These are phyloP conservation scores for Thermophis baileyi DNA, from an alignment of 2,113 vertebrate genomes.

Conservation along the genomic window DNA sequence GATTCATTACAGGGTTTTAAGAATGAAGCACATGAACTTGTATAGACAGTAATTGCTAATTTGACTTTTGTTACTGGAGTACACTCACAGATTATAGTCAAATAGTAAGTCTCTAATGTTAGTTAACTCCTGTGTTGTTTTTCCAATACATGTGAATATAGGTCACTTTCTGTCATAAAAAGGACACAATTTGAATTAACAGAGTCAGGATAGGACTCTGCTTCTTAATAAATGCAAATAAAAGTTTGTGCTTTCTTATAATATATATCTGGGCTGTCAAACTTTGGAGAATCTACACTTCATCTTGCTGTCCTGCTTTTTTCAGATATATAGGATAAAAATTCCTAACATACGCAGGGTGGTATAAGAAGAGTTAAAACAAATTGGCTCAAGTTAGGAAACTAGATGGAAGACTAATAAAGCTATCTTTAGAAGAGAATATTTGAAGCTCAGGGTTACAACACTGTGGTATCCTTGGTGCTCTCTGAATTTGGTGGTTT, in stretches of 20 bases:
- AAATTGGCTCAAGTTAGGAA: not conserved
- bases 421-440: not conserved
- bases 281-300: not conserved
- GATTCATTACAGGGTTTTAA: conserved; percentile 19
- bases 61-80: conserved; percentile 38
- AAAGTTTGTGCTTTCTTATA: not conserved
- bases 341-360: not conserved
- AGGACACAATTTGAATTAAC: not conserved
- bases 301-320: not conserved
- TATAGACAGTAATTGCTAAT: conserved; percentile 18
- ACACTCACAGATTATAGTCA: not conserved
- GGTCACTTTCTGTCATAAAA: not conserved
- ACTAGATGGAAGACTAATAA: not conserved
- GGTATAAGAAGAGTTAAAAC: not conserved
- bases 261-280: not conserved
- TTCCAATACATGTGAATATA: not conserved
- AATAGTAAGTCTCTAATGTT: not conserved
- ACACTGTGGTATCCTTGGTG: not conserved
- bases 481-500: not conserved
- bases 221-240: not conserved
- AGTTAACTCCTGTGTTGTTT: not conserved
- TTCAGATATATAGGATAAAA: not conserved
- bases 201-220: not conserved
- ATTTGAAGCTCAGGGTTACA: not conserved
- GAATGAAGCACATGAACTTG: conserved; percentile 21